Evolutionary conservation across 2,797 vertebrate species (phyloP).

Genomic region (Poeciliopsis paucimaculata): DNA sequence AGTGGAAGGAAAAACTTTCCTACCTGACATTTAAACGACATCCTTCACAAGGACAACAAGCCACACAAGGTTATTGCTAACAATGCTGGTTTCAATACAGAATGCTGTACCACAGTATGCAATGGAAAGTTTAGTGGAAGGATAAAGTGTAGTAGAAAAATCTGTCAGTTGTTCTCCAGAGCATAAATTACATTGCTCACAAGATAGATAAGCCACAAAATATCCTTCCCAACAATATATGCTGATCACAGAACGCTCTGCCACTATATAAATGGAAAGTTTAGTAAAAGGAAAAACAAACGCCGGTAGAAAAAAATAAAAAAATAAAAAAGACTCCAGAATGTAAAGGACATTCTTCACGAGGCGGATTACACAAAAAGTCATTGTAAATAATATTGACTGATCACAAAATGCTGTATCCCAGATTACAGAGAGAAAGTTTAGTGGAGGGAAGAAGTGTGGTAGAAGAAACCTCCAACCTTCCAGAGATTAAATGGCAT

Average conservation of each 20-base stretch:
- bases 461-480: not conserved
- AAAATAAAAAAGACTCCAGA: not conserved
- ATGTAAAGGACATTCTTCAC: not conserved
- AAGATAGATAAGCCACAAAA: not conserved
- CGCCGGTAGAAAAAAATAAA: too few species aligned
- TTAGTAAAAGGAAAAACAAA: not conserved
- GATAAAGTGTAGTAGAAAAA: not conserved
- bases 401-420: not conserved
- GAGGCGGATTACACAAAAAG: not conserved
- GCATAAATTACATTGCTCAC: not conserved
- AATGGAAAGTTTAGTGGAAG: not conserved
- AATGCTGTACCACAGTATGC: not conserved
- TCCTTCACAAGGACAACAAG: not conserved
- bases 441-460: not conserved
- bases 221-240: not conserved
- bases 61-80: not conserved
- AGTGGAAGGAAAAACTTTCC: too few species aligned
- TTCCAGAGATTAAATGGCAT: not conserved
- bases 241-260: too few species aligned
- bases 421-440: not conserved
- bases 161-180: not conserved
- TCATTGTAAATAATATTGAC: not conserved
- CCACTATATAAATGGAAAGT: not conserved
- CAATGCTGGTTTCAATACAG: not conserved
- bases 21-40: too few species aligned